phyloP scores from a whole-genome alignment of 2,888 invertebrate genomes.

The Melipona beecheii region DNA sequence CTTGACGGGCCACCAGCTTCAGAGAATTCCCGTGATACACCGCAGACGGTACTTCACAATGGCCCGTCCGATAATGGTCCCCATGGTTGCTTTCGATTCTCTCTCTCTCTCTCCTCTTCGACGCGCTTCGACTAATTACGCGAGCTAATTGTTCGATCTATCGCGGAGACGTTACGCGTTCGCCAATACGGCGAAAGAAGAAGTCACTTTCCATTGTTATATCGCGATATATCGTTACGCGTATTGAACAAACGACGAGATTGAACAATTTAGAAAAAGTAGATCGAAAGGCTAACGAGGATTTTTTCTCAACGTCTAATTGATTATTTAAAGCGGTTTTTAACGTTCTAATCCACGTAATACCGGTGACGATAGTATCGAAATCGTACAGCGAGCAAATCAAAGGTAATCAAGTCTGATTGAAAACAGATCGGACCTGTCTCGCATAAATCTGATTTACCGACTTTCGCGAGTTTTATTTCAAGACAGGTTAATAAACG shows the following conservation, averaged over 20 bases:
- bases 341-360: too few relatives aligned
- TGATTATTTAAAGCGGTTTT: too few relatives aligned
- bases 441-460: neutral
- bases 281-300: too few relatives aligned
- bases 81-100: constrained; percentile 25
- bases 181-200: neutral
- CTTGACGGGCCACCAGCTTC: constrained; percentile 42
- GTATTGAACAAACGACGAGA: too few relatives aligned
- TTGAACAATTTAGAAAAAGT: too few relatives aligned
- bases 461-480: neutral
- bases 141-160: neutral
- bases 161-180: constrained; percentile 7
- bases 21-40: constrained; percentile 49
- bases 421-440: neutral
- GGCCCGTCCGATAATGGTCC: constrained; percentile 33
- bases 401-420: neutral
- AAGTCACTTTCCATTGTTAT: neutral
- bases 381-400: neutral
- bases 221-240: neutral
- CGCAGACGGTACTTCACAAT: constrained; percentile 46
- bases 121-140: constrained; percentile 39
- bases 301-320: too few relatives aligned
- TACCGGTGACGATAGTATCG: neutral
- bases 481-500: neutral
- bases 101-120: neutral